Conservation (phyloP, 2,888 invertebrate genomes). For the Cecidostiba fungosa region DNA sequence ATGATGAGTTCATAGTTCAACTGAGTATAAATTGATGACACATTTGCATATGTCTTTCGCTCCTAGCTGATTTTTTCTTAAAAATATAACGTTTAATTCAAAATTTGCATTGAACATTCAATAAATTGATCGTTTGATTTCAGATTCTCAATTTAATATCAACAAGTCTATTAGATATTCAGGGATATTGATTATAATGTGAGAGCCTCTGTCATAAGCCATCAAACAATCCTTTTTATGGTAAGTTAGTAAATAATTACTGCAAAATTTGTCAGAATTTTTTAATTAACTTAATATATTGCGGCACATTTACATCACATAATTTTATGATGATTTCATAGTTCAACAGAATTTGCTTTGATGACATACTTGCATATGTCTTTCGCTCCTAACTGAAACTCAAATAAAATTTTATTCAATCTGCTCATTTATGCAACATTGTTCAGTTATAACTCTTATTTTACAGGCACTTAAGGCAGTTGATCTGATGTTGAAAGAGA, state of each 20-base stretch:
- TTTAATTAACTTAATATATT: too few relatives aligned
- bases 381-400: constrained; percentile 64
- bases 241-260: neutral
- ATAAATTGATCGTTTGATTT: neutral
- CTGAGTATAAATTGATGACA: constrained; percentile 51
- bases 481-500: neutral
- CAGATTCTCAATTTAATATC: neutral
- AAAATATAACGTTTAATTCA: neutral
- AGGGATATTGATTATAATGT: neutral
- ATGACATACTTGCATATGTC: constrained; percentile 56
- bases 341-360: constrained; percentile 61
- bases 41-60: constrained; percentile 57
- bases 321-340: constrained; percentile 62
- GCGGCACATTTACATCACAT: neutral
- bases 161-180: neutral
- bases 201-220: neutral
- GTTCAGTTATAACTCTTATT: neutral
- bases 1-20: constrained; percentile 63
- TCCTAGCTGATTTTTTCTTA: constrained; percentile 52
- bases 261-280: neutral
- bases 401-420: neutral
- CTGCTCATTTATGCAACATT: neutral
- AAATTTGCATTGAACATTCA: neutral
- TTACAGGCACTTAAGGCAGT: neutral
- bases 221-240: neutral